Evolutionary conservation across 2,888 invertebrate genomes (phyloP).

Genomic region (Parnassius glacialis): DNA sequence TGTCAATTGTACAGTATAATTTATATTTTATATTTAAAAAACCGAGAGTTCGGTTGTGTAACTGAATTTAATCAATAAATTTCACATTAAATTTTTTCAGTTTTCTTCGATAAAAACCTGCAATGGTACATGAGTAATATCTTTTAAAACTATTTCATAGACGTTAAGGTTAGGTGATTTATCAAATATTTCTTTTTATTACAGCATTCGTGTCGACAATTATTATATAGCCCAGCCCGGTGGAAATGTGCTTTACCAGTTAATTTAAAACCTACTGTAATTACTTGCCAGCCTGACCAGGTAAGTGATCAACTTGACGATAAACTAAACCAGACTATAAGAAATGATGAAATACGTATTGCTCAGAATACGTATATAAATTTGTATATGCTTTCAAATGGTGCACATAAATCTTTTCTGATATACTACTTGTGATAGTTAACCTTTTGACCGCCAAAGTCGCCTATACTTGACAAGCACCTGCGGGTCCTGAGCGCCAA

Average conservation of each 20-base stretch:
- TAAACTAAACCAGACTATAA: not conserved
- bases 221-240: constrained; percentile 66
- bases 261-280: constrained; percentile 57
- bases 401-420: no score
- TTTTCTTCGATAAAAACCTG: constrained; percentile 6
- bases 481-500: no score
- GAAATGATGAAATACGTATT: not conserved
- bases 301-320: constrained; percentile 37
- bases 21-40: constrained; percentile 8
- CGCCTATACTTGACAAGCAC: no score
- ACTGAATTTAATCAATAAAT: constrained; percentile 5
- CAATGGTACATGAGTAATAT: constrained; percentile 21
- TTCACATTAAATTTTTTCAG: constrained; percentile 1
- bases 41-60: constrained; percentile 19
- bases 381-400: no score
- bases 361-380: not conserved
- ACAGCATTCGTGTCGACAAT: constrained; percentile 74
- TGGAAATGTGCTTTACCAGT: constrained; percentile 69
- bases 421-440: no score
- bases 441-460: no score
- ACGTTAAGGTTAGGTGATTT: constrained; percentile 14
- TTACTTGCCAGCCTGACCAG: constrained; percentile 57
- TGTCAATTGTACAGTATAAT: constrained; percentile 10
- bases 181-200: constrained; percentile 39
- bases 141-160: constrained; percentile 7